Conservation (phyloP, 2,888 invertebrate genomes). For the Elmis aenea region DNA sequence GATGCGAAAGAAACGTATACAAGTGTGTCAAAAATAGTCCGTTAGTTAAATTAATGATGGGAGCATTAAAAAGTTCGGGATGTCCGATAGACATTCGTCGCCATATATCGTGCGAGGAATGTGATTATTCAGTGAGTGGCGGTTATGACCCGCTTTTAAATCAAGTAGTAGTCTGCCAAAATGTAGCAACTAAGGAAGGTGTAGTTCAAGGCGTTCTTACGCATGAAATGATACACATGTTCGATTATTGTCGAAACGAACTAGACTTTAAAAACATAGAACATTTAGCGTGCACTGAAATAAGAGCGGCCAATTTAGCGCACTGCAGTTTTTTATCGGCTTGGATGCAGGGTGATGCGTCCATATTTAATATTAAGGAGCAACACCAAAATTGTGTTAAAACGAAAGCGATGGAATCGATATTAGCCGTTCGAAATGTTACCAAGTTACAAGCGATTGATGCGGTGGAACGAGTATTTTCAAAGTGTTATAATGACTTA, state of each 20-base stretch:
- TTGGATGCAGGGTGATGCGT: constrained; percentile 70
- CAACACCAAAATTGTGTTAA: constrained; percentile 88
- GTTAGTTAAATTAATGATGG: constrained; percentile 78
- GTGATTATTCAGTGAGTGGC: constrained; percentile 77
- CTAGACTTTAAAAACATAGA: constrained; percentile 84
- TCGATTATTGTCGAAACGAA: constrained; percentile 86
- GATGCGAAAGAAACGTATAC: constrained; percentile 77
- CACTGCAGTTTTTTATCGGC: constrained; percentile 88
- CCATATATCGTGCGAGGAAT: constrained; percentile 90
- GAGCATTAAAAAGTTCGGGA: constrained; percentile 73
- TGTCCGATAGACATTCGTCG: constrained; percentile 78
- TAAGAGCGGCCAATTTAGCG: constrained; percentile 88
- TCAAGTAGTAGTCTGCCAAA: constrained; percentile 90
- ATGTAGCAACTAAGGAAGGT: constrained; percentile 64
- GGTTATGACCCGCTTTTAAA: constrained; percentile 84
- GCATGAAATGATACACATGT: constrained; percentile 96
- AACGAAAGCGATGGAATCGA: constrained; percentile 77
- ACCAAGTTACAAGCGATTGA: constrained; percentile 63
- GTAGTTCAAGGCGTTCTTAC: constrained; percentile 76
- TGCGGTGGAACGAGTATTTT: constrained; percentile 82
- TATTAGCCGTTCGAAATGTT: constrained; percentile 76
- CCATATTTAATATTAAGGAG: constrained; percentile 64
- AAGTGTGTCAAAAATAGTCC: constrained; percentile 72
- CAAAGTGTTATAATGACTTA: constrained; percentile 84
- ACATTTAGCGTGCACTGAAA: constrained; percentile 93